These are phyloP conservation scores for Oxycera nigricornis DNA, from an alignment of 2,888 invertebrate species.

Conservation along the genomic window DNA sequence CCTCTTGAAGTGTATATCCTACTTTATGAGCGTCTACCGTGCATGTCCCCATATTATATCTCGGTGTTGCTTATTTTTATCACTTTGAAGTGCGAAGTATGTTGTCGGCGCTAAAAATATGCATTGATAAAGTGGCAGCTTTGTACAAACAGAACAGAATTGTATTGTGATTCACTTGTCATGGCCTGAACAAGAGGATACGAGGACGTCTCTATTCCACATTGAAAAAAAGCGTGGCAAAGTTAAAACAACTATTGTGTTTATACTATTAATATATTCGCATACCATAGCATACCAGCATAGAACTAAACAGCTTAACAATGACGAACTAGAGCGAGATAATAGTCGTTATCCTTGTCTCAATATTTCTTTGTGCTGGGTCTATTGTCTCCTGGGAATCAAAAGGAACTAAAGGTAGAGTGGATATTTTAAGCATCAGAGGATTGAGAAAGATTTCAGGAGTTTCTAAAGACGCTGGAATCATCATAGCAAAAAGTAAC, in stretches of 20 bases:
- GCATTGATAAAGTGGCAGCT: not conserved
- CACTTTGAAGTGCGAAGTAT: slow-evolving; percentile 9
- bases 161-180: not conserved
- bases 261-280: not conserved
- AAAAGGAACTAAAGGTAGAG: too few species aligned
- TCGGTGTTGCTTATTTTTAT: slow-evolving; percentile 13
- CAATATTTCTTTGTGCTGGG: not conserved
- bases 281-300: not conserved
- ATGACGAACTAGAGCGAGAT: slow-evolving; percentile 7
- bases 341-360: slow-evolving; percentile 25
- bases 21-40: too few species aligned
- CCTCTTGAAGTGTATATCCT: too few species aligned
- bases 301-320: not conserved
- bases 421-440: too few species aligned
- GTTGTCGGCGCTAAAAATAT: slow-evolving; percentile 11
- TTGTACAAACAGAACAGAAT: not conserved
- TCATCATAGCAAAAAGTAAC: too few species aligned
- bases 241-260: not conserved
- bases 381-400: not conserved
- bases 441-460: too few species aligned
- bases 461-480: too few species aligned
- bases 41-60: too few species aligned
- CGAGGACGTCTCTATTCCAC: not conserved
- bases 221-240: not conserved
- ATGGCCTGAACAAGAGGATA: not conserved